Evolutionary conservation across 2,113 vertebrate species (phyloP).

Genomic region (Balaenoptera acutorostrata): DNA sequence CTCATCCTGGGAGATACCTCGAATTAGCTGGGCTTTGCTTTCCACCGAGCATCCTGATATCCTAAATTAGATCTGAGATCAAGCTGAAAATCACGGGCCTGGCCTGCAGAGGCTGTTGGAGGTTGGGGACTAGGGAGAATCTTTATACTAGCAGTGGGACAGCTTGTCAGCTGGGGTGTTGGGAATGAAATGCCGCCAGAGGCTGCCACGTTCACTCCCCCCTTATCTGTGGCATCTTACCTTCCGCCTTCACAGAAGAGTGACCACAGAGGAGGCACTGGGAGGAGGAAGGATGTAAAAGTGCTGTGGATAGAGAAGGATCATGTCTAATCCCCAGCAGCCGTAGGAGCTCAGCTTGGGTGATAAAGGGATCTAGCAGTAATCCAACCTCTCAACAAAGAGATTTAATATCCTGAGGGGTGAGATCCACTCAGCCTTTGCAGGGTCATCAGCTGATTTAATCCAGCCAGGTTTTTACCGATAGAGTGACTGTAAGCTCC

Average conservation of each 20-base stretch:
- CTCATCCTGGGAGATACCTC: background rate
- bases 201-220: background rate
- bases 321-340: slow-evolving; percentile 50
- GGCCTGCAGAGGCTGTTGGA: background rate
- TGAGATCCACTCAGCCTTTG: slow-evolving; percentile 4
- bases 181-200: background rate
- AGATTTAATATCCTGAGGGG: slow-evolving; percentile 23
- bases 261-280: background rate
- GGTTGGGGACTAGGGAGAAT: background rate
- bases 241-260: slow-evolving; percentile 24
- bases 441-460: slow-evolving; percentile 29
- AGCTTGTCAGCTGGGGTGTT: background rate
- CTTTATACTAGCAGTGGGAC: background rate
- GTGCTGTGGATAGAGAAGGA: background rate
- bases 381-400: slow-evolving; percentile 58
- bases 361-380: slow-evolving; percentile 61
- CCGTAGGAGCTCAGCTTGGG: slow-evolving; percentile 14
- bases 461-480: slow-evolving; percentile 25
- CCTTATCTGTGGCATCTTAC: slow-evolving; percentile 31
- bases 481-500: background rate
- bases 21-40: background rate
- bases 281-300: background rate
- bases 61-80: background rate
- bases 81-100: background rate
- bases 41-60: background rate